Percentiles rank a stretch among this genome's conserved stretches.
Evolutionary conservation across 1,140 invertebrate genomes (phyloP).

Genomic region (Penaeus indicus): DNA sequence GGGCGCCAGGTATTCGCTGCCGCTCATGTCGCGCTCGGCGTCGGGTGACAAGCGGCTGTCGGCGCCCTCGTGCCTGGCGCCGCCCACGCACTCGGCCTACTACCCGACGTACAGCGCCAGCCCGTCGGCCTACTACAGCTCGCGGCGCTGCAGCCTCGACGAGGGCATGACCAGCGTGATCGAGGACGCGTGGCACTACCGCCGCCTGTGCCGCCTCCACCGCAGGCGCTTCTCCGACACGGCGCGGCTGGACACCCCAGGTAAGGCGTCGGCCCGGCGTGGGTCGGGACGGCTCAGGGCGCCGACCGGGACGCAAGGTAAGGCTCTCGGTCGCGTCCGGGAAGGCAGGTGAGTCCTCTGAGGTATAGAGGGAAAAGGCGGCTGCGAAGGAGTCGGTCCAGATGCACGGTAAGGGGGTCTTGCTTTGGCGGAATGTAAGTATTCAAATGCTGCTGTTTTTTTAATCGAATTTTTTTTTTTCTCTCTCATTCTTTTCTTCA

Average conservation of each 20-base stretch:
- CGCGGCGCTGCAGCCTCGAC: slow-evolving; percentile 47
- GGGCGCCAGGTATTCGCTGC: slow-evolving; percentile 37
- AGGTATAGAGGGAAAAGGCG: too few relatives aligned
- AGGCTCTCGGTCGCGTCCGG: too few relatives aligned
- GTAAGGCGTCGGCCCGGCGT: neutral
- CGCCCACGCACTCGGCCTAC: slow-evolving; percentile 7
- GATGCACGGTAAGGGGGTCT: too few relatives aligned
- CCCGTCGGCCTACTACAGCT: slow-evolving; percentile 38
- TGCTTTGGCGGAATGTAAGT: too few relatives aligned
- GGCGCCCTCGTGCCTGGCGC: slow-evolving; percentile 44
- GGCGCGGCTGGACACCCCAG: slow-evolving; percentile 26
- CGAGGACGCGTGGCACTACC: slow-evolving; percentile 50
- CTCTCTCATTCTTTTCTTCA: too few relatives aligned
- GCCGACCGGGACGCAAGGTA: neutral
- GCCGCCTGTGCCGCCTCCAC: slow-evolving; percentile 38
- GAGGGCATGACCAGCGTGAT: slow-evolving; percentile 6
- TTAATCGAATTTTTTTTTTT: too few relatives aligned
- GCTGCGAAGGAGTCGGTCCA: too few relatives aligned
- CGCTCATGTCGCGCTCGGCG: slow-evolving; percentile 39
- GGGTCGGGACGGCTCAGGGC: neutral
- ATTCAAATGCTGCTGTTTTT: too few relatives aligned
- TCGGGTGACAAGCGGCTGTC: slow-evolving; percentile 36
- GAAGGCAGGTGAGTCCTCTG: too few relatives aligned
- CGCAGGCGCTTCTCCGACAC: slow-evolving; percentile 52
- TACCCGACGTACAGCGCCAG: slow-evolving; percentile 22